Evolutionary conservation across 2,888 invertebrate genomes (phyloP).

Genomic region (Drosophila rellima): DNA sequence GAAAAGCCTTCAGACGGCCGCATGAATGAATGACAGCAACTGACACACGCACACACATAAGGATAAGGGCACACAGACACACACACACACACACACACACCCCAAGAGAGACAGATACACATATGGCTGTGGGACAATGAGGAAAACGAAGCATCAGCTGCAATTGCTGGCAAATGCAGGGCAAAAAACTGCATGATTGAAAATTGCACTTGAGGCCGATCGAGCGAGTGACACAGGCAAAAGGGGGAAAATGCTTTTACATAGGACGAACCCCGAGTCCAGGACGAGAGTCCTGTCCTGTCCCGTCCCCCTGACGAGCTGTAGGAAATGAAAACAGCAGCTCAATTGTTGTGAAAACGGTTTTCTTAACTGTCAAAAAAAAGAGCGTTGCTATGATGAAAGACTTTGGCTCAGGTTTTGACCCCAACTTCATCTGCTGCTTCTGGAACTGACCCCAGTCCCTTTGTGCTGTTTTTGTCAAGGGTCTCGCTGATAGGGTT

Average conservation of each 20-base stretch:
- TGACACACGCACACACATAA: constrained; percentile 47
- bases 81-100: constrained; percentile 19
- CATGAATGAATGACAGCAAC: constrained; percentile 68
- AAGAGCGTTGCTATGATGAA: constrained; percentile 40
- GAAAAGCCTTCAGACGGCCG: constrained; percentile 80
- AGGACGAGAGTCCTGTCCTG: not conserved
- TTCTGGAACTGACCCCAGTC: not conserved
- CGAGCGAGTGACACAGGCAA: constrained; percentile 22
- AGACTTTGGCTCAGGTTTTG: constrained; percentile 1
- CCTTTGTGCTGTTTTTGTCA: constrained; percentile 45
- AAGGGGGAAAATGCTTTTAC: constrained; percentile 15
- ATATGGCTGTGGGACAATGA: constrained; percentile 46
- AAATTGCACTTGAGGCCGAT: constrained; percentile 77
- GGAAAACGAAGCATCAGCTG: constrained; percentile 63
- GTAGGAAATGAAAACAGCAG: constrained; percentile 31
- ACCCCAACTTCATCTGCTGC: not conserved
- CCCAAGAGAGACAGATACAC: constrained; percentile 10
- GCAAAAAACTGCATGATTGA: constrained; percentile 70
- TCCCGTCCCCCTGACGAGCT: constrained; percentile 9
- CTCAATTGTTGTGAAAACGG: constrained; percentile 54
- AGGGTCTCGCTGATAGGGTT: constrained; percentile 48
- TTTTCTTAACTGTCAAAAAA: constrained; percentile 57
- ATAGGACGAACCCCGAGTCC: not conserved
- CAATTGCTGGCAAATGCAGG: constrained; percentile 54
- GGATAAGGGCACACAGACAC: constrained; percentile 30